phyloP scores from a whole-genome alignment of 2,113 vertebrate species.

The Bos indicus region DNA sequence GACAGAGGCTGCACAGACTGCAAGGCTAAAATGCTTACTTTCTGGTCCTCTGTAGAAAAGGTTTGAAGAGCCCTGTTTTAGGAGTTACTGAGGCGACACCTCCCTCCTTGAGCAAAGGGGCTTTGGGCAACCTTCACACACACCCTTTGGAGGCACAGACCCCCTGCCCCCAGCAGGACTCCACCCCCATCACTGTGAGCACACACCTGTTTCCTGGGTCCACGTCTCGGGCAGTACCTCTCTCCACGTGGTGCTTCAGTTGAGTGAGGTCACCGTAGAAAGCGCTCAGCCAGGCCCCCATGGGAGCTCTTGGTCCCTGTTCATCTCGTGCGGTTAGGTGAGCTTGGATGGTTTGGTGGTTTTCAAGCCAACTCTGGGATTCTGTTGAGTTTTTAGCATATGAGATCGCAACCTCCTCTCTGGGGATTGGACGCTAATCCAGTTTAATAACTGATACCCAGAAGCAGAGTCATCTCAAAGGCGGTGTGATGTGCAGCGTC shows the following conservation, averaged over 20 bases:
- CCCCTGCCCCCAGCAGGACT: rapidly evolving
- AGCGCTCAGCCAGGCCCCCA: rapidly evolving
- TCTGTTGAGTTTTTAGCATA: not conserved
- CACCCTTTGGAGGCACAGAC: rapidly evolving
- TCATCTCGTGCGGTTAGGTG: rapidly evolving
- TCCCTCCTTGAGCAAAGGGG: no score
- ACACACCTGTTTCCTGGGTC: not conserved
- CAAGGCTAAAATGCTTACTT: rapidly evolving
- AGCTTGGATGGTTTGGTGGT: not conserved
- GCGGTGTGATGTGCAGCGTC: not conserved
- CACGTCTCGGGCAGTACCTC: not conserved
- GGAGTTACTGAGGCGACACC: not conserved
- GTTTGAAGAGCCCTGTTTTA: not conserved
- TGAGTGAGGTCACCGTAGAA: rapidly evolving
- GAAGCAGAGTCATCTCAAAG: not conserved
- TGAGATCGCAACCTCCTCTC: not conserved
- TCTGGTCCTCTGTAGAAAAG: not conserved
- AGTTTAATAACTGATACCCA: not conserved
- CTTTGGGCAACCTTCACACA: not conserved
- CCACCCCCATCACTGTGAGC: rapidly evolving
- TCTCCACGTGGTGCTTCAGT: rapidly evolving
- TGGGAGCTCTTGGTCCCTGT: rapidly evolving
- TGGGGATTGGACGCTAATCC: not conserved
- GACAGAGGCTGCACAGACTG: rapidly evolving
- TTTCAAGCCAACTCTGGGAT: not conserved